phyloP scores from a whole-genome alignment of 2,888 invertebrate genomes.

The Stratiomys singularior region DNA sequence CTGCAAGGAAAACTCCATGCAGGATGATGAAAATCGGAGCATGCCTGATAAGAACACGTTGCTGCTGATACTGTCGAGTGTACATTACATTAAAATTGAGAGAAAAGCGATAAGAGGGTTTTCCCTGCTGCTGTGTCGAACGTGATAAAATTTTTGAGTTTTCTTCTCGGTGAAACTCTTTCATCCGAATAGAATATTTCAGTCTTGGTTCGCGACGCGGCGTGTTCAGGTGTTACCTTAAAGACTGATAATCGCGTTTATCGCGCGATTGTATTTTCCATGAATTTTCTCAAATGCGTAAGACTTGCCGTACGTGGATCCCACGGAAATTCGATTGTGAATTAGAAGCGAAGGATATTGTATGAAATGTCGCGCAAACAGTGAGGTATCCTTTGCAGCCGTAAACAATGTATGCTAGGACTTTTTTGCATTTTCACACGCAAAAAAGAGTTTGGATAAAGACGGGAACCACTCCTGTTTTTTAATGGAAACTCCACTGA shows the following conservation, averaged over 20 bases:
- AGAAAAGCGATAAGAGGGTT: constrained; percentile 34
- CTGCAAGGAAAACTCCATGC: background rate
- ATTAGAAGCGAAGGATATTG: too few species aligned
- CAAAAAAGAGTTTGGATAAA: too few species aligned
- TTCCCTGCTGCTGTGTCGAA: constrained; percentile 11
- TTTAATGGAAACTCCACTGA: too few species aligned
- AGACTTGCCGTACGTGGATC: too few species aligned
- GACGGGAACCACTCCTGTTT: too few species aligned
- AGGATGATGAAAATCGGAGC: constrained; percentile 26
- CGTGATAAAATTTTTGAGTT: constrained; percentile 23
- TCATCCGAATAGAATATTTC: constrained; percentile 63
- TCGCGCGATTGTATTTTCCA: constrained; percentile 18
- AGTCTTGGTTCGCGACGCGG: constrained; percentile 65
- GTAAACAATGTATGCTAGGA: too few species aligned
- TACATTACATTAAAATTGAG: constrained; percentile 1
- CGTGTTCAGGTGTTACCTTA: constrained; percentile 60
- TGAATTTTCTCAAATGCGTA: background rate
- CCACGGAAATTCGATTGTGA: too few species aligned
- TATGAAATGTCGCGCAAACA: too few species aligned
- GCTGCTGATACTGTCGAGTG: constrained; percentile 11
- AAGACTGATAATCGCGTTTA: background rate
- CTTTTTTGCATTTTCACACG: too few species aligned
- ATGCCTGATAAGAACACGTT: constrained; percentile 41
- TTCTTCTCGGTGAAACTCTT: constrained; percentile 52
- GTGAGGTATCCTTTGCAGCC: too few species aligned